Evolutionary conservation across 1,140 invertebrate species (phyloP), one percentile per base, ranked within the genome.

Genomic region (Sminthurinus signatus): DNA sequence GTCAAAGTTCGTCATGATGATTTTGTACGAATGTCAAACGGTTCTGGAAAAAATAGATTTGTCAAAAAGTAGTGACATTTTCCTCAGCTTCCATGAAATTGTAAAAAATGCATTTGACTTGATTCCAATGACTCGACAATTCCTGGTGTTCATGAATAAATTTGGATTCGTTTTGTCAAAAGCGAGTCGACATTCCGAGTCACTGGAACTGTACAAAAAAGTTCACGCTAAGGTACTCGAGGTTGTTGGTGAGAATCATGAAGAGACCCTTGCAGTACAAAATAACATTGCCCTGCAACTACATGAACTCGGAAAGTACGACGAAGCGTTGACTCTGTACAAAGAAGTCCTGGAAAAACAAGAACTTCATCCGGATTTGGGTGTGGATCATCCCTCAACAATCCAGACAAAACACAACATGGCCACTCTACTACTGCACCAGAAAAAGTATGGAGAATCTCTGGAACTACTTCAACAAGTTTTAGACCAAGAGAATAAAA

Each of bases 191-290:
- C 56, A 64, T 60, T 39, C 74, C 27, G 68, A 75, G 44, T 46
- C 74, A 14, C 51, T 73, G 52, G 32, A 43, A 25, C 43, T 71
- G 3, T 73, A 50, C 56, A 48, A 65, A 64, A 43, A 68, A 61
- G 65, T 75, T 29, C 67, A 67, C n/a, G 46, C 68, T 21, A 62
- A 32, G 1, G 62, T 50, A 29, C 64, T 63, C 60, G 52, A 56
- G 8, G 31, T 71, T 46, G 56, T 75, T 27, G 74, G 74, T 8
- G 4, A 27, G 8, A 50, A 62, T 64, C 67, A 74, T 63, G 14
- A 57, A 5, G 65, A 71, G 48, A 74, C 73, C 1, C 29, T 74
- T n/a, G 69, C 44, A 28, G 65, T 69, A n/a, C 5, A 21, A 19
- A 25, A 60, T 21, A 44, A 50, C 23, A 27, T 60, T 2, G 57